phyloP scores from a whole-genome alignment of 2,888 invertebrate species.

The Ophion ellenae region DNA sequence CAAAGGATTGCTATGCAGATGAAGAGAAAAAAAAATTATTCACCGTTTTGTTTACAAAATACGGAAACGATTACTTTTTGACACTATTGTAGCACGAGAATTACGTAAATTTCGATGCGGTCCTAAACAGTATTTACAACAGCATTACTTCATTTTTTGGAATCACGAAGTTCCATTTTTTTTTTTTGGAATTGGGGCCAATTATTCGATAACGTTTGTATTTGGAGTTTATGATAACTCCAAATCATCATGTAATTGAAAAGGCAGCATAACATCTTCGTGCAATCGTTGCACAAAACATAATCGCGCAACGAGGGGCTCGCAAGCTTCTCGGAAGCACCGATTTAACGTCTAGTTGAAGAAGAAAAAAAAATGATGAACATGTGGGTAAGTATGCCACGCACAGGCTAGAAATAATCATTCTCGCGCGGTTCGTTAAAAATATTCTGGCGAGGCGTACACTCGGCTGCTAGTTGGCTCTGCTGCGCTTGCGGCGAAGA shows the following conservation, averaged over 20 bases:
- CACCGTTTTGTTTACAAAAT: no score
- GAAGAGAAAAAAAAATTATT: no score
- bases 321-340: slow-evolving; percentile 22
- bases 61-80: no score
- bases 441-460: slow-evolving; percentile 63
- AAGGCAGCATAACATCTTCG: neutral
- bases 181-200: no score
- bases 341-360: slow-evolving; percentile 6
- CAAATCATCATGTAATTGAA: neutral
- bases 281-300: neutral
- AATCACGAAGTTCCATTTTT: no score
- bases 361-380: slow-evolving; percentile 56
- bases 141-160: no score
- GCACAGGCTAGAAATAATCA: slow-evolving; percentile 68
- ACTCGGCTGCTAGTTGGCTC: slow-evolving; percentile 12
- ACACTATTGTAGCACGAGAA: no score
- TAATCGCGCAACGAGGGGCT: slow-evolving; percentile 11
- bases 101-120: no score
- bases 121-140: no score
- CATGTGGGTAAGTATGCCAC: slow-evolving; percentile 69
- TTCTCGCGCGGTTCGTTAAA: slow-evolving; percentile 61
- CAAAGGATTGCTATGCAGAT: no score
- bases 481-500: slow-evolving; percentile 25
- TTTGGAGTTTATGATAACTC: no score
- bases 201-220: no score